Conservation (phyloP, 2,113 vertebrate genomes). For the Suncus etruscus region DNA sequence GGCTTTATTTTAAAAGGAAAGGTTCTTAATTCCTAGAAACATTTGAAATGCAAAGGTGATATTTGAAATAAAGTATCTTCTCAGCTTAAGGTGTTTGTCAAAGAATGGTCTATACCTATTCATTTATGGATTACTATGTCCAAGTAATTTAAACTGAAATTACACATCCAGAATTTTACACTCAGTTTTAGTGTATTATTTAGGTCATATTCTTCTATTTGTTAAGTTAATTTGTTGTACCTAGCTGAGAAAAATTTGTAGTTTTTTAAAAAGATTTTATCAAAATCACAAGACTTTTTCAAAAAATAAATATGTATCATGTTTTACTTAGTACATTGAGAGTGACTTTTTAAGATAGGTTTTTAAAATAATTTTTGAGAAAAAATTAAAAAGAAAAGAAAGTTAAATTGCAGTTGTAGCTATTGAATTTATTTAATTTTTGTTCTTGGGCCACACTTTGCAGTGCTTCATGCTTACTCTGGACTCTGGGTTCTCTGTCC, state of each 20-base stretch:
- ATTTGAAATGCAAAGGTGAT: conserved; percentile 16
- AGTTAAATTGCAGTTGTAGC: too few relatives aligned
- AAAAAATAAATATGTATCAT: not conserved
- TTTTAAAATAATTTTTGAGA: conserved; percentile 37
- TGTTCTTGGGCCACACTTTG: too few relatives aligned
- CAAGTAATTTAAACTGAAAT: not conserved
- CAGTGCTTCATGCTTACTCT: too few relatives aligned
- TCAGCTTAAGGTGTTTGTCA: conserved; percentile 15
- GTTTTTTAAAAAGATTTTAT: not conserved
- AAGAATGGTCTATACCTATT: not conserved
- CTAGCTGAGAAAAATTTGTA: not conserved
- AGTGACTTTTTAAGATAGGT: conserved; percentile 22
- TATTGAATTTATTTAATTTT: too few relatives aligned
- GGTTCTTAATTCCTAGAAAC: conserved; percentile 36
- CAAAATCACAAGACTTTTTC: not conserved
- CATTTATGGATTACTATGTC: not conserved
- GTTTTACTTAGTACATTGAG: not conserved
- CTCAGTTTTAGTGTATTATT: not conserved
- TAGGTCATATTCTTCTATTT: not conserved
- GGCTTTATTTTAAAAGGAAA: conserved; percentile 36
- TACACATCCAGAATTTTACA: not conserved
- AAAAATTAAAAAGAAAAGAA: too few relatives aligned
- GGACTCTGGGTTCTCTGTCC: too few relatives aligned
- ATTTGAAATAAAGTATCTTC: conserved; percentile 35
- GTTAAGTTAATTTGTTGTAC: conserved; percentile 11